Evolutionary conservation across 53 echinoderm and acorn worm species (phyloP).

Genomic region (Antedon mediterranea): DNA sequence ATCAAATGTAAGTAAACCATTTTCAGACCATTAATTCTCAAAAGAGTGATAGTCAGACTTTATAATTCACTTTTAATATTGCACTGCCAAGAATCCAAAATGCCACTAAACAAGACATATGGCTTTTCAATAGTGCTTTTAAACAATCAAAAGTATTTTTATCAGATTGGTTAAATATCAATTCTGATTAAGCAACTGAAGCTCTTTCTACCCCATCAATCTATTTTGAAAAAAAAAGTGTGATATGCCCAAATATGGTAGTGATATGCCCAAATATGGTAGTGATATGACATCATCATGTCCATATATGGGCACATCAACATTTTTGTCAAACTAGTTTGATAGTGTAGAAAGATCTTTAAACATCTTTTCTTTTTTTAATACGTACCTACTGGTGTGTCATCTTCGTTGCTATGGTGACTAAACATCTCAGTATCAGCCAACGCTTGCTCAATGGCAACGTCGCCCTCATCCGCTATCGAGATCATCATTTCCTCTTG

Average conservation of each 20-base stretch:
- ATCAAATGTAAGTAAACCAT: neutral
- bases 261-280: too few relatives aligned
- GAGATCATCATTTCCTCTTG: constrained; percentile 98
- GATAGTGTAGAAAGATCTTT: too few relatives aligned
- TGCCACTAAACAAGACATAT: constrained; percentile 15
- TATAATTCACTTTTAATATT: constrained; percentile 2
- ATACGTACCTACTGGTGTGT: constrained; percentile 2
- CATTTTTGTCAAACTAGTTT: too few relatives aligned
- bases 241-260: too few relatives aligned
- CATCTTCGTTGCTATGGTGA: constrained; percentile 78
- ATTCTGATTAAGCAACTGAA: too few relatives aligned
- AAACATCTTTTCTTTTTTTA: too few relatives aligned
- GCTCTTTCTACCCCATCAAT: too few relatives aligned
- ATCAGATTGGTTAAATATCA: too few relatives aligned
- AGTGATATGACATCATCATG: too few relatives aligned
- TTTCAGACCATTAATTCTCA: neutral
- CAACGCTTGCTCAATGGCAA: constrained; percentile 56
- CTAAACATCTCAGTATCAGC: constrained; percentile 66
- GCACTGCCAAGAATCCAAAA: constrained; percentile 33
- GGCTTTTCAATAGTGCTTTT: constrained; percentile 30
- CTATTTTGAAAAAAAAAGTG: too few relatives aligned
- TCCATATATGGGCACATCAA: too few relatives aligned
- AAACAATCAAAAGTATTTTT: too few relatives aligned
- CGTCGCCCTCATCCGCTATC: constrained; percentile 91
- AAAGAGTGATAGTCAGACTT: neutral